phyloP scores from a whole-genome alignment of 2,797 vertebrate genomes.

The Hippopotamyrus pictus region DNA sequence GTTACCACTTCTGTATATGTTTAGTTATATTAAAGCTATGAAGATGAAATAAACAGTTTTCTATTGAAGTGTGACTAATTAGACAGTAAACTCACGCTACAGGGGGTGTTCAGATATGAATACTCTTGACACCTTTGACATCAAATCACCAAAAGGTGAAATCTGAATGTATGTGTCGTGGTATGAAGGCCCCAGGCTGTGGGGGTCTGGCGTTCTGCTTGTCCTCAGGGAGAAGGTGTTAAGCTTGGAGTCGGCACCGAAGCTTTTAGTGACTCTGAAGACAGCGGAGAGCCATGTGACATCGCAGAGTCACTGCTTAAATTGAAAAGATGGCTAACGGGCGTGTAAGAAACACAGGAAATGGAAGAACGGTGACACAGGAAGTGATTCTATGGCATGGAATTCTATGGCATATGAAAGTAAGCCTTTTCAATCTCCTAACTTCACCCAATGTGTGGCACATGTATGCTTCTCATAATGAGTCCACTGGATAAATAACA shows the following conservation, averaged over 20 bases:
- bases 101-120: slow-evolving; percentile 2
- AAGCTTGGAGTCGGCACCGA: not conserved
- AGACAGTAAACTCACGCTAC: not conserved
- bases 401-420: not conserved
- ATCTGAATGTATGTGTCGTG: not conserved
- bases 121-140: slow-evolving; percentile 10
- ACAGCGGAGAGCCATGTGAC: not conserved
- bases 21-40: not conserved
- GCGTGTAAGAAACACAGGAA: not conserved
- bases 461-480: not conserved
- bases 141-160: slow-evolving; percentile 17
- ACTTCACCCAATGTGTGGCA: not conserved
- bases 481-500: not conserved
- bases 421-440: not conserved
- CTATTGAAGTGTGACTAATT: slow-evolving; percentile 5
- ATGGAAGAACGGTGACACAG: not conserved
- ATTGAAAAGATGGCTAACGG: not conserved
- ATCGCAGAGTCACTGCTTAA: not conserved
- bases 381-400: not conserved
- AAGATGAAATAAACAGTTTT: not conserved
- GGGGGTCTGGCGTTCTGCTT: not conserved
- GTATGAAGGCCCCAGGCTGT: not conserved
- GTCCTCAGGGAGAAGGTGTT: not conserved
- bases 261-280: not conserved
- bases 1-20: not conserved